Conservation (phyloP, 2,888 invertebrate species). For the Hermaeophaga mercurialis region DNA sequence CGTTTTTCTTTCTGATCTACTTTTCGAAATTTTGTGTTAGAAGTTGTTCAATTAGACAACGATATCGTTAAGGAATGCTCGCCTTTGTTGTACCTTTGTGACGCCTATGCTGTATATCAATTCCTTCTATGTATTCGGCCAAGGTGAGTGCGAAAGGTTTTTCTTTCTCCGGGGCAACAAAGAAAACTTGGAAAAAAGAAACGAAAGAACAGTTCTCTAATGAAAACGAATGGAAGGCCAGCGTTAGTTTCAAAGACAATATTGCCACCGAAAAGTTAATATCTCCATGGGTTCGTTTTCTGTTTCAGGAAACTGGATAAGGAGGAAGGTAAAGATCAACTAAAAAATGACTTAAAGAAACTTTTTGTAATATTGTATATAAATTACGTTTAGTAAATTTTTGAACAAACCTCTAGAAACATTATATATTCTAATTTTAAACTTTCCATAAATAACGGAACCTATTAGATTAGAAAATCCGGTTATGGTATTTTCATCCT, state of each 20-base stretch:
- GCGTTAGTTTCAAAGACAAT: conserved; percentile 48
- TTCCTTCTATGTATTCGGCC: conserved; percentile 29
- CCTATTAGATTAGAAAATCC: conserved; percentile 1
- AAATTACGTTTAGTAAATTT: too few species aligned
- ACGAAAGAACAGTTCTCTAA: conserved; percentile 48
- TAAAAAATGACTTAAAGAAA: not conserved
- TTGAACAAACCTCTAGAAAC: too few species aligned
- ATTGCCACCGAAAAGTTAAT: conserved; percentile 44
- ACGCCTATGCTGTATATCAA: conserved; percentile 30
- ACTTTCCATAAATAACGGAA: not conserved
- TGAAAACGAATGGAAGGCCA: conserved; percentile 49
- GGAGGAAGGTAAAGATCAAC: not conserved
- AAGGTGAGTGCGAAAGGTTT: conserved; percentile 43
- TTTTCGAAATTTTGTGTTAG: too few species aligned
- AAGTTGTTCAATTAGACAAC: too few species aligned
- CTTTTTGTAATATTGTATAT: too few species aligned
- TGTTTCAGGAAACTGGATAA: not conserved
- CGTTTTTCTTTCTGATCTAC: too few species aligned
- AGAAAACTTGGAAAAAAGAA: conserved; percentile 41
- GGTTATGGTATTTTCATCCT: conserved; percentile 4
- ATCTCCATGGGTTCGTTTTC: conserved; percentile 37
- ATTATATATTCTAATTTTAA: not conserved
- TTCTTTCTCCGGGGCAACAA: conserved; percentile 40
- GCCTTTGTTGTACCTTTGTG: too few species aligned
- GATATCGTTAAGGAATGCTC: too few species aligned